Evolutionary conservation across 2,113 vertebrate genomes (phyloP).

Genomic region (Dipodomys merriami): DNA sequence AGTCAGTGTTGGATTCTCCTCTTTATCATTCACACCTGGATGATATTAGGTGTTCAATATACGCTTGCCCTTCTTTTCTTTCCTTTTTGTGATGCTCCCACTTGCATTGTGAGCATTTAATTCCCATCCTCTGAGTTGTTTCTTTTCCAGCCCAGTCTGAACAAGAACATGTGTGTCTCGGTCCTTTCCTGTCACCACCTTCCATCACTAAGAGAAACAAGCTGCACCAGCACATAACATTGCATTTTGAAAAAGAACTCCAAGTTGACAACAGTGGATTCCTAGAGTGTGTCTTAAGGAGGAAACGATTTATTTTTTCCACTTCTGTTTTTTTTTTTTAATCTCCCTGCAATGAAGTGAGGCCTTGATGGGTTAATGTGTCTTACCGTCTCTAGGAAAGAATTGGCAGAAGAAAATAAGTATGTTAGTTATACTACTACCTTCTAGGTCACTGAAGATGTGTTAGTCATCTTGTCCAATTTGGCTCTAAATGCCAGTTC

Average conservation of each 20-base stretch:
- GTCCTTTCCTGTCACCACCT: neutral
- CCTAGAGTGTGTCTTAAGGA: neutral
- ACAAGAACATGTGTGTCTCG: neutral
- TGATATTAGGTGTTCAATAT: neutral
- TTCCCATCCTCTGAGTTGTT: neutral
- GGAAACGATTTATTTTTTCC: neutral
- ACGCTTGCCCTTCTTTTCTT: neutral
- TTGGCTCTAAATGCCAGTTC: neutral
- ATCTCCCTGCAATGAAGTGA: neutral
- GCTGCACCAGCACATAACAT: neutral
- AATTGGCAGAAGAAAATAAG: conserved; percentile 31
- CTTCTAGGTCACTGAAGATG: neutral
- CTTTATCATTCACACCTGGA: neutral
- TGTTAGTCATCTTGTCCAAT: conserved; percentile 8
- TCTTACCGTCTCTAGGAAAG: neutral
- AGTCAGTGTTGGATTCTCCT: neutral
- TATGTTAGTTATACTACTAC: rapidly evolving
- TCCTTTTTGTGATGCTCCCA: neutral
- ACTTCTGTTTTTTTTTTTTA: conserved; percentile 19
- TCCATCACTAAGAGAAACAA: neutral
- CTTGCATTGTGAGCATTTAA: neutral
- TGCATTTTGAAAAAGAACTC: conserved; percentile 30
- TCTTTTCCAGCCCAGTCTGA: conserved; percentile 11
- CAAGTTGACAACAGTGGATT: conserved; percentile 22
- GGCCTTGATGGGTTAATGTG: neutral